A percentile compares a stretch with the other conserved stretches of the same genome.
Conservation (phyloP, 2,888 invertebrate genomes). For the Drosophila nr. perissopoda region DNA sequence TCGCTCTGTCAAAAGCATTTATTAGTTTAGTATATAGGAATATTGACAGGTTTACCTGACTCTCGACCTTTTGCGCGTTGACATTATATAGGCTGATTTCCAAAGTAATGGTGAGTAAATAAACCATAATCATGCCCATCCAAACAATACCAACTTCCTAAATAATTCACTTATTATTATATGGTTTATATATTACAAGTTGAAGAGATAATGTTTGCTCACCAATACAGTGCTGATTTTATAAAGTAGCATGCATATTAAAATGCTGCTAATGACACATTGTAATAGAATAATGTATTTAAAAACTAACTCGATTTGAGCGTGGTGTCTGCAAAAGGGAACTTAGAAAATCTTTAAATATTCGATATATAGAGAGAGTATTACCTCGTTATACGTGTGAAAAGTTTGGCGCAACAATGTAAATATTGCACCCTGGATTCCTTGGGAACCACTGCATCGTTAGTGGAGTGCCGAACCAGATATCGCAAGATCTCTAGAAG, state of each 20-base stretch:
- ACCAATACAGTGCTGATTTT: slow-evolving; percentile 73
- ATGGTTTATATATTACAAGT: no score
- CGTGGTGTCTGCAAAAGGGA: slow-evolving; percentile 53
- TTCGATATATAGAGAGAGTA: background rate
- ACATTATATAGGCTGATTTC: slow-evolving; percentile 70
- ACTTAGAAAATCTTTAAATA: background rate
- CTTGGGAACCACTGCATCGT: slow-evolving; percentile 56
- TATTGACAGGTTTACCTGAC: slow-evolving; percentile 45
- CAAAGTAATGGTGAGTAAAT: slow-evolving; percentile 60
- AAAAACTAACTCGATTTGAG: slow-evolving; percentile 62
- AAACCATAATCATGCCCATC: slow-evolving; percentile 69
- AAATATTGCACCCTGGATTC: slow-evolving; percentile 57
- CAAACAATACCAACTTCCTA: slow-evolving; percentile 66
- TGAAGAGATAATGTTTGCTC: background rate
- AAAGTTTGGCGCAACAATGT: slow-evolving; percentile 68
- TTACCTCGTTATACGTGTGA: slow-evolving; percentile 66
- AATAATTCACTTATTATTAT: background rate
- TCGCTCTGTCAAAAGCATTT: slow-evolving; percentile 63
- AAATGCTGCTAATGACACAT: slow-evolving; percentile 65
- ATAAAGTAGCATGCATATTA: slow-evolving; percentile 76
- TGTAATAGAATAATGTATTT: slow-evolving; percentile 72
- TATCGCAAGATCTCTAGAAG: slow-evolving; percentile 67
- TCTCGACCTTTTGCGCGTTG: slow-evolving; percentile 64
- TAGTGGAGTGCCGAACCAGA: slow-evolving; percentile 69
- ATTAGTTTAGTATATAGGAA: background rate